These are phyloP conservation scores for Phorcus lineatus DNA, from an alignment of 2,888 invertebrate species.

Conservation along the genomic window DNA sequence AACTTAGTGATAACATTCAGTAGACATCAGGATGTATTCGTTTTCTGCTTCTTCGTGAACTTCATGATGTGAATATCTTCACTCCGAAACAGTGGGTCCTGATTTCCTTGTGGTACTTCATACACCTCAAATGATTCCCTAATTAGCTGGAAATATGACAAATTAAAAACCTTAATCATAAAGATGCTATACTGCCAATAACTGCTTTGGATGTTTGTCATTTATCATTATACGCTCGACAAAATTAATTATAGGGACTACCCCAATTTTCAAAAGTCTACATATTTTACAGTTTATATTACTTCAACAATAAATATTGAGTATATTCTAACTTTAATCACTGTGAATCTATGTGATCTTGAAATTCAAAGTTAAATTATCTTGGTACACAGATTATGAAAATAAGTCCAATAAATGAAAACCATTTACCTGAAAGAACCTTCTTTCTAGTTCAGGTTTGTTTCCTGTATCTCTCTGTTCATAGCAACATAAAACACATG, in stretches of 20 bases:
- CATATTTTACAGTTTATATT: no score
- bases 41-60: slow-evolving; percentile 44
- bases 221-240: no score
- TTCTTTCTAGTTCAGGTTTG: slow-evolving; percentile 78
- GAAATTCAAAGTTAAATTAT: background rate
- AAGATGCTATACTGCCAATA: background rate
- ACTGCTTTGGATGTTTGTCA: background rate
- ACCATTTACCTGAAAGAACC: slow-evolving; percentile 75
- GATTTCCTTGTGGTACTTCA: slow-evolving; percentile 79
- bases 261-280: no score
- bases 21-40: background rate
- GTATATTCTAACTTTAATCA: no score
- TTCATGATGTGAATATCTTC: slow-evolving; percentile 80
- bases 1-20: no score
- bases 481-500: slow-evolving; percentile 82
- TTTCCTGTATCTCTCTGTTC: slow-evolving; percentile 82
- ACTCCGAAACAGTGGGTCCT: slow-evolving; percentile 81
- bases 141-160: slow-evolving; percentile 62
- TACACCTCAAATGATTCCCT: slow-evolving; percentile 74
- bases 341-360: no score
- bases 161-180: background rate
- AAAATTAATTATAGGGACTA: no score
- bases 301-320: no score
- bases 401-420: no score
- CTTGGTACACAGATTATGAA: no score